Evolutionary conservation across 1,140 invertebrate species (phyloP), one percentile per base, ranked within the genome.

Genomic region (Pseudoatta argentina): DNA sequence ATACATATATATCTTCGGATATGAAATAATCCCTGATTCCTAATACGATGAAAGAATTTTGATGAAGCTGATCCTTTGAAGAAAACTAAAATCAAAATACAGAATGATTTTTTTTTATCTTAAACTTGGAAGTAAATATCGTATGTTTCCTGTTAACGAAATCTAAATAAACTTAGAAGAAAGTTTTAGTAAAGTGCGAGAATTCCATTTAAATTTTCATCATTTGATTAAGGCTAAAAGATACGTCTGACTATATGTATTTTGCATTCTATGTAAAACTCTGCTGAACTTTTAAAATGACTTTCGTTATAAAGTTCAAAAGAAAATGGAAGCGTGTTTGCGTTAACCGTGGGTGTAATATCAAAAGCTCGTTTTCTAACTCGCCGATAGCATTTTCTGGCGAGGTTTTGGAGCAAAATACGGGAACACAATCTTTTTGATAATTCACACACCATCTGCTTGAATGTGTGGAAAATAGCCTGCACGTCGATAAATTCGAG

Each of bases 251-350:
- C 57, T 75, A 61, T 44, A 34, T 61, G 4, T 16, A 81, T 81
- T 55, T 39, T 69, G 5, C 4, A 55, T 55, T 57, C 64, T 24
- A 69, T 81, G 77, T 69, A 55, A 81, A 81, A 71, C 30, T 14
- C 10, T 16, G 27, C 5, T 81, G 77, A 81, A 69, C 77, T 69
- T 81, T 79, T 69, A n/a, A 69, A 53, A 14, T 55, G 44, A 55
- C 63, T 69, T 69, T 69, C 63, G 63, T 78, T 66, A 78, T 66
- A 78, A 78, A 78, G 76, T 81, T 69, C 64, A 71, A 71, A 71
- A 69, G 77, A 71, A 81, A 81, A 71, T 69, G 48, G 48, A 24
- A 6, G 48, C 48, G 44, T 67, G 51, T 71, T 69, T 55, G 48
- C n/a, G 30, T 30, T 18, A 55, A 81, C 14, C 48, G 77, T 71